Evolutionary conservation across 2,797 vertebrate species (phyloP).

Genomic region (Leptatherina wallacei): DNA sequence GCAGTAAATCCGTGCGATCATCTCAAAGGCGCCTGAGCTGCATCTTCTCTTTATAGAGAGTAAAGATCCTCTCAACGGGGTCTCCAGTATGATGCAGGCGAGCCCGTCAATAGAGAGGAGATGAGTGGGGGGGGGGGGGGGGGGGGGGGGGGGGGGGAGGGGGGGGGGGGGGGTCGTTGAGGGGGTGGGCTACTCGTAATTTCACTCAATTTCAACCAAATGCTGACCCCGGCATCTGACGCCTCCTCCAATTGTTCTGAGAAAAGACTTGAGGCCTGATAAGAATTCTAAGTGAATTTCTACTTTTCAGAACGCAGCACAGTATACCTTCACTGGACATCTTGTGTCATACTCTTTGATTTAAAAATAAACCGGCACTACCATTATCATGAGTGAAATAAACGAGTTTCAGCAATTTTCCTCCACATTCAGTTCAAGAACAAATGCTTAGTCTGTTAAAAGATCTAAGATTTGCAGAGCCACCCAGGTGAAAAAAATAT

Average conservation of each 20-base stretch:
- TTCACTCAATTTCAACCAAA: slow-evolving; percentile 81
- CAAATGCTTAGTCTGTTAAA: slow-evolving; percentile 74
- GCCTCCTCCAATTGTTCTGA: slow-evolving; percentile 70
- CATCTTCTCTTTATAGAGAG: slow-evolving; percentile 87
- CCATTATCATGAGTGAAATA: background rate
- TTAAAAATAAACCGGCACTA: slow-evolving; percentile 7
- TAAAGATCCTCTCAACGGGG: slow-evolving; percentile 85
- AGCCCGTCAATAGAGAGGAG: slow-evolving; percentile 73
- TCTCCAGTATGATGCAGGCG: slow-evolving; percentile 84
- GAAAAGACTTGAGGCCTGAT: slow-evolving; percentile 25
- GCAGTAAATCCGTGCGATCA: slow-evolving; percentile 79
- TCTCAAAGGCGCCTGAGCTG: slow-evolving; percentile 82
- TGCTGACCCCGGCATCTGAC: slow-evolving; percentile 70
- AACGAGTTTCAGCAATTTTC: slow-evolving; percentile 62
- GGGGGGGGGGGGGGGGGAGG: slow-evolving; percentile 50
- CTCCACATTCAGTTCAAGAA: slow-evolving; percentile 18
- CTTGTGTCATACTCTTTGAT: background rate
- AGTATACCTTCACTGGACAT: background rate
- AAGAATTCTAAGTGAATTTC: slow-evolving; percentile 31
- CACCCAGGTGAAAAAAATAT: slow-evolving; percentile 53
- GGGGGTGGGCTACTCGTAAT: slow-evolving; percentile 80
- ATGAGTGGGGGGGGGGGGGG: slow-evolving; percentile 50
- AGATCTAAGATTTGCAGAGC: slow-evolving; percentile 62
- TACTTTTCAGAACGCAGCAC: background rate
- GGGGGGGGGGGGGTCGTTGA: slow-evolving; percentile 62